phyloP scores from a whole-genome alignment of 2,113 vertebrate species.

The Malaclemys terrapin region DNA sequence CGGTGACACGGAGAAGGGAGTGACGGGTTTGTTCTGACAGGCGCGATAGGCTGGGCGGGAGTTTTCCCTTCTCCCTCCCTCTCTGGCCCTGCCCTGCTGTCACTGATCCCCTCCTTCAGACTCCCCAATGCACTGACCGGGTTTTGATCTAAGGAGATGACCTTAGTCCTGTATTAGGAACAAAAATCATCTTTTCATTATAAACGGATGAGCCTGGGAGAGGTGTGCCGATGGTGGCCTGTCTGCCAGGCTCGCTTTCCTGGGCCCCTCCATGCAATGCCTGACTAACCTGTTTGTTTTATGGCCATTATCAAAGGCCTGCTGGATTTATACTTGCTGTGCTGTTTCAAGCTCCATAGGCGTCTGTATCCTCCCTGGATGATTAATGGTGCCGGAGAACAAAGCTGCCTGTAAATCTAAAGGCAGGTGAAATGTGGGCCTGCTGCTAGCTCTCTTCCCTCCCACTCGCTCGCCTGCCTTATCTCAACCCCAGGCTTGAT shows the following conservation, averaged over 20 bases:
- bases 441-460: neutral
- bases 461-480: neutral
- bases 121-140: too few species aligned
- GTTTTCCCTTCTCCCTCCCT: neutral
- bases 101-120: neutral
- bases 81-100: neutral
- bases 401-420: slow-evolving; percentile 47
- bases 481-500: neutral
- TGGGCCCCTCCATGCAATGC: neutral
- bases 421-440: slow-evolving; percentile 16
- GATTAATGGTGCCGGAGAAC: slow-evolving; percentile 54
- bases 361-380: neutral
- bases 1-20: too few species aligned
- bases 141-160: neutral
- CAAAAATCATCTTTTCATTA: neutral
- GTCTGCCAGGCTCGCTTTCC: neutral
- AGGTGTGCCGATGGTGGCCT: neutral
- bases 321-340: slow-evolving; percentile 2
- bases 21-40: too few species aligned
- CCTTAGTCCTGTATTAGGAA: neutral
- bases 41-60: too few species aligned
- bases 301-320: slow-evolving; percentile 13
- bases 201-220: neutral
- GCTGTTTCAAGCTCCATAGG: neutral
- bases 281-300: slow-evolving; percentile 36